Evolutionary conservation across 2,113 vertebrate genomes (phyloP).

Genomic region (Bubo scandiacus): DNA sequence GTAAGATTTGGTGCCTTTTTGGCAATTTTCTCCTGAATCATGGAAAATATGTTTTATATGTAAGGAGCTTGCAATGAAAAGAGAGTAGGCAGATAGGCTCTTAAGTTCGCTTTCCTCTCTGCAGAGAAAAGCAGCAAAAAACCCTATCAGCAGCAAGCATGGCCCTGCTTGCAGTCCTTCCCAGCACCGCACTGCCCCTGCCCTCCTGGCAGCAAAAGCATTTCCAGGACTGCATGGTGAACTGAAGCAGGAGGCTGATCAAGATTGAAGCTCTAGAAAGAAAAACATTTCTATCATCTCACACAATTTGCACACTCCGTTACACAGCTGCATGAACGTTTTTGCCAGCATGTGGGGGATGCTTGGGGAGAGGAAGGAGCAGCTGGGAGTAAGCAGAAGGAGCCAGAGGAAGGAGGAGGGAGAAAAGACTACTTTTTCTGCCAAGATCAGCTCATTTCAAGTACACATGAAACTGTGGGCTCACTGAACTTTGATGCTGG

Average conservation of each 20-base stretch:
- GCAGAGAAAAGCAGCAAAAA: neutral
- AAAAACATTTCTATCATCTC: neutral
- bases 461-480: neutral
- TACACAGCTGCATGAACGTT: neutral
- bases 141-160: neutral
- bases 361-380: neutral
- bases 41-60: neutral
- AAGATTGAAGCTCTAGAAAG: neutral
- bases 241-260: neutral
- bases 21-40: slow-evolving; percentile 3
- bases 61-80: neutral
- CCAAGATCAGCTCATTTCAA: neutral
- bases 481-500: neutral
- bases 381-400: neutral
- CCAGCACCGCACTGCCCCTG: neutral
- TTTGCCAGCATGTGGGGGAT: neutral
- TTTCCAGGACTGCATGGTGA: neutral
- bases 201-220: neutral
- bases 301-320: neutral
- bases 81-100: neutral
- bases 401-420: neutral
- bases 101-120: neutral
- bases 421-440: neutral
- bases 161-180: neutral
- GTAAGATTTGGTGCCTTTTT: slow-evolving; percentile 14